Percentiles rank a stretch among this genome's conserved stretches.
Conservation (phyloP, 2,888 invertebrate species). For the Drosophila incognita region DNA sequence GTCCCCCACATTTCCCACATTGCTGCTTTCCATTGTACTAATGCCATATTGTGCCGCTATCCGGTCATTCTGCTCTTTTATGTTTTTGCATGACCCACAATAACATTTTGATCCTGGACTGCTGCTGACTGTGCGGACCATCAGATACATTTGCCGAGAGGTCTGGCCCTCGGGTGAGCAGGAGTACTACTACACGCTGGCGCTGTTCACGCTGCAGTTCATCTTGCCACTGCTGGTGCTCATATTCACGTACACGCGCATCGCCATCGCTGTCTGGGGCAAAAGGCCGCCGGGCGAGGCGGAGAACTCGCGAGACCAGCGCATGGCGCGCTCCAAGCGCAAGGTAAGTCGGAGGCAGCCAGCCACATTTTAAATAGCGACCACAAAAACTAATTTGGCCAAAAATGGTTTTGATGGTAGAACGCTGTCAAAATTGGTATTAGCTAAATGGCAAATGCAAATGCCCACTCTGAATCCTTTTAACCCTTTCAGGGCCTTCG, state of each 20-base stretch:
- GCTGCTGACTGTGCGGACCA: conserved; percentile 16
- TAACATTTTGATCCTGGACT: conserved; percentile 12
- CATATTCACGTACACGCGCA: conserved; percentile 93
- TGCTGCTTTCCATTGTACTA: conserved; percentile 15
- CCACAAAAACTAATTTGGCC: conserved; percentile 77
- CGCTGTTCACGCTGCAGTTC: conserved; percentile 93
- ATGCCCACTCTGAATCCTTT: conserved; percentile 36
- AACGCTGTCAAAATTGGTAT: conserved; percentile 22
- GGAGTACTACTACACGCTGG: conserved; percentile 91
- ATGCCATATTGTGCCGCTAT: conserved; percentile 33
- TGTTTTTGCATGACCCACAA: conserved; percentile 19
- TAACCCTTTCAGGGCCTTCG: conserved; percentile 5
- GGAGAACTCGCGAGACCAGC: conserved; percentile 91
- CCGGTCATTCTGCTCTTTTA: conserved; percentile 14
- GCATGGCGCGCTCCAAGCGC: conserved; percentile 93
- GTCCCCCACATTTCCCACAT: not conserved
- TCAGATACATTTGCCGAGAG: conserved; percentile 90
- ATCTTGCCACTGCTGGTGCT: conserved; percentile 92
- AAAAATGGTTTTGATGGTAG: conserved; percentile 37
- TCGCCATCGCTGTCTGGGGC: conserved; percentile 94
- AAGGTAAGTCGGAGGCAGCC: conserved; percentile 88
- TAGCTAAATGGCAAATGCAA: conserved; percentile 48
- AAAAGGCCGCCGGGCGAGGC: conserved; percentile 95
- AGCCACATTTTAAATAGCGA: conserved; percentile 30
- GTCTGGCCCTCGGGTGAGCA: conserved; percentile 89